Base-by-base conservation (phyloP, 2,797 vertebrate species). In the Gallinago stenura region DNA sequence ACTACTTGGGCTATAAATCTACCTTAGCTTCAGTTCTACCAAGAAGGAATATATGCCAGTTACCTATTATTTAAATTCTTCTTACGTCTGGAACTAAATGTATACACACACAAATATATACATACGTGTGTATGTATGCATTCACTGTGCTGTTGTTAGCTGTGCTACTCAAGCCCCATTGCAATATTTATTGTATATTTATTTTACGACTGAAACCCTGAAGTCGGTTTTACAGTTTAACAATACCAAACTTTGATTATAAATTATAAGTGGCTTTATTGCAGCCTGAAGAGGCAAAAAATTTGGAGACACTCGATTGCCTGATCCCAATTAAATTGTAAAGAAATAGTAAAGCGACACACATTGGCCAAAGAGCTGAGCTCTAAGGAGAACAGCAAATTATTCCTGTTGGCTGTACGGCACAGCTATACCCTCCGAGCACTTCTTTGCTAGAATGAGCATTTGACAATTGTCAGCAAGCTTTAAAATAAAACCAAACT, bases 231-330 rank as follows among this genome's bases (percentile, higher is more conserved):
- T 96, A 97, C 92, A 90, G 90, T 95, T 97, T 97, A 97, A 98
- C 11, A 26, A 98, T 26, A 96, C 31, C 86, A 97, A 98, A 97
- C 95, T 97, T 96, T 77, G 97, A 98, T 98, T 97, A 97, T 97
- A 97, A 98, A 98, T 97, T 97, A 96, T 76, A 96, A 90, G 89
- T 77, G 82, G 79, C 57, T 89, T 96, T 83, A 90, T 35, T 89
- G 87, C 35, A 90, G 89, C 85, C 95, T 81, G 83, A 93, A 93
- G 91, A 79, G 76, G 45, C 21, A 73, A 89, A 65, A 62, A 94
- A 87, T n/a, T 61, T 21, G 91, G 53, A 94, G 95, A 91, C 46
- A 54, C 58, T 76, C 39, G 56, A 95, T 94, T 81, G 88, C 95
- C 90, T 83, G 89, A 96, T 97, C 83, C 83, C 83, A 97, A 97